Percentiles rank a stretch among this genome's conserved stretches.
Evolutionary conservation across 2,797 vertebrate genomes (phyloP).

Genomic region (Clamator glandarius): DNA sequence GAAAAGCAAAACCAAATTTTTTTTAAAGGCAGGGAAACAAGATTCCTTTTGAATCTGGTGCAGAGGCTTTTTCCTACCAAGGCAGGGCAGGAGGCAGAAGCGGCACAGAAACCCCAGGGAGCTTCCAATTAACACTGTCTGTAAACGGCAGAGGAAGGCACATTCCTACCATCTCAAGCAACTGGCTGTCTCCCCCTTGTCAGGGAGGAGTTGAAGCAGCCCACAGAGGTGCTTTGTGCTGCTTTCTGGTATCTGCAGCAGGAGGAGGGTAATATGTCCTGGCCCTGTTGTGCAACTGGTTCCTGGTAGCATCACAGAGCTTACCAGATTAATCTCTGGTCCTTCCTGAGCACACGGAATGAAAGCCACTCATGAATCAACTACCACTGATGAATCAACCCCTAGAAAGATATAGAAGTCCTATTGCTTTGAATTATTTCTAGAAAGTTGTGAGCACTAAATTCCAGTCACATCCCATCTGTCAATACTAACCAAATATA

Average conservation of each 20-base stretch:
- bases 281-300: neutral
- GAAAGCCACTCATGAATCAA: neutral
- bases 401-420: neutral
- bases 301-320: neutral
- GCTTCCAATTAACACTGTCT: neutral
- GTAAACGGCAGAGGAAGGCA: neutral
- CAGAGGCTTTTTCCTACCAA: neutral
- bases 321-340: neutral
- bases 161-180: neutral
- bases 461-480: neutral
- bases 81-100: neutral
- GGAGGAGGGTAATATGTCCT: neutral
- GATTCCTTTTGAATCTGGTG: neutral
- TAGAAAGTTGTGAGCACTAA: neutral
- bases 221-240: neutral
- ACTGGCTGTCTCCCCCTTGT: neutral
- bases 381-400: neutral
- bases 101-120: neutral
- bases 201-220: neutral
- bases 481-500: fast-evolving
- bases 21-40: neutral
- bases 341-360: neutral
- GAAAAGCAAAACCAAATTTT: neutral
- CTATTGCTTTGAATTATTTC: neutral
- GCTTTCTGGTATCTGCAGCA: neutral